A percentile compares a stretch with the other conserved stretches of the same genome.
Conservation (phyloP, 2,888 invertebrate species). For the Erynnis tages region DNA sequence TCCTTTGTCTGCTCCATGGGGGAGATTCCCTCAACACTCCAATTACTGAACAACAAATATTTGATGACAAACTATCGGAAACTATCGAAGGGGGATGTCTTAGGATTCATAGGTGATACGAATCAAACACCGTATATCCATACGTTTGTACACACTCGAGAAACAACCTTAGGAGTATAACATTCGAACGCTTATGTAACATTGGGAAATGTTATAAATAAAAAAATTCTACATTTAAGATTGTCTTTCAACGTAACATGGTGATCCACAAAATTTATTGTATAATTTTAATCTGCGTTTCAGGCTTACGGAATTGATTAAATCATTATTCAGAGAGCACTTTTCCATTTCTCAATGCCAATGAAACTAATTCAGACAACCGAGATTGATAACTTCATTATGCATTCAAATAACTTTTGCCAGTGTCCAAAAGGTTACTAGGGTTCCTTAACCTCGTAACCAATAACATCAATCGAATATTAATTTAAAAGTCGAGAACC, state of each 20-base stretch:
- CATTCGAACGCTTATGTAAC: no score
- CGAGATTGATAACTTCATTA: constrained; percentile 23
- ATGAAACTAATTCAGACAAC: constrained; percentile 21
- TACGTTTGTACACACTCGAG: no score
- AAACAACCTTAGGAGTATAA: no score
- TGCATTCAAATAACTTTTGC: constrained; percentile 23
- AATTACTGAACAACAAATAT: constrained; percentile 48
- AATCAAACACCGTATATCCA: not conserved
- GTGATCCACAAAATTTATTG: constrained; percentile 1
- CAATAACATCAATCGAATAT: constrained; percentile 58
- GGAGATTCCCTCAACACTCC: constrained; percentile 35
- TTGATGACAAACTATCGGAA: constrained; percentile 32
- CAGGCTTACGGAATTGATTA: constrained; percentile 4
- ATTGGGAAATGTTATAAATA: not conserved
- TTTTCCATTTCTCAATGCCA: constrained; percentile 22
- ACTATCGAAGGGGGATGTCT: constrained; percentile 18
- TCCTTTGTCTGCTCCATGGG: constrained; percentile 30
- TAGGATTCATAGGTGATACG: not conserved
- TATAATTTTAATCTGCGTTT: constrained; percentile 1
- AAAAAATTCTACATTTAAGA: not conserved
- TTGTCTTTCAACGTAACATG: not conserved
- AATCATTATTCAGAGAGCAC: constrained; percentile 26
- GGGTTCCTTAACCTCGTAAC: constrained; percentile 11
- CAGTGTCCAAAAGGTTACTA: constrained; percentile 12
- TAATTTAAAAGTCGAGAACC: constrained; percentile 52